Evolutionary conservation across 2,797 vertebrate species (phyloP), one percentile per base, ranked within the genome.

Genomic region (Dryobates pubescens): DNA sequence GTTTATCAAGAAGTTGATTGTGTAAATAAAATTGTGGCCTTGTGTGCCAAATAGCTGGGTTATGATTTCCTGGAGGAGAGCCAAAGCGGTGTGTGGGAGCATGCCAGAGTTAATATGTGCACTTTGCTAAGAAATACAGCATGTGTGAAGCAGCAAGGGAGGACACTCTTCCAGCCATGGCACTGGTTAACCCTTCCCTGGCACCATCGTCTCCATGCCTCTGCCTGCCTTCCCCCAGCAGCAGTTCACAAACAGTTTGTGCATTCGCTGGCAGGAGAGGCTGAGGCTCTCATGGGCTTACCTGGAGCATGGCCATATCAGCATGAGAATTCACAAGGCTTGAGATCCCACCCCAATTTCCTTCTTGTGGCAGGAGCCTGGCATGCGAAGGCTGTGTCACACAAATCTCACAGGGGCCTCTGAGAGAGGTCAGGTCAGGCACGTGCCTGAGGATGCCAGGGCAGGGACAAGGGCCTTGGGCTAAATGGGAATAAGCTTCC

Each of bases 171-270:
- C 32, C n/a, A 95, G 93, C 75, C 34, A 41, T 43, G 83, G 83
- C 3, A 30, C 91, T 95, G 88, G 79, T 97, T 97, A 97, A 97
- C 97, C 95, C 97, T 97, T 97, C 94, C 94, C 62, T 88, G 94
- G 79, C 75, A 90, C 78, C 89, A 32, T 15, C 6, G 0, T 11
- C 69, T 67, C 62, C n/a, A 0, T 24, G 36, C 45, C 49, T 68
- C 62, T 6, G 0, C 18, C 0, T 3, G 74, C 67, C 80, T 91
- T 91, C 64, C 73, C 67, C 63, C 65, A 54, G 67, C 71, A 30
- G 47, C 4, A 49, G n/a, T 68, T 68, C 71, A 9, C 54, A 53
- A 71, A 89, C 76, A 80, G 19, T 68, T 38, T 10, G 26, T 67
- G 64, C 62, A 13, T 93, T 89, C 79, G 83, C 26, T 1, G 0